Evolutionary conservation across 1,140 invertebrate genomes (phyloP).

Genomic region (Papilio aristodemus): DNA sequence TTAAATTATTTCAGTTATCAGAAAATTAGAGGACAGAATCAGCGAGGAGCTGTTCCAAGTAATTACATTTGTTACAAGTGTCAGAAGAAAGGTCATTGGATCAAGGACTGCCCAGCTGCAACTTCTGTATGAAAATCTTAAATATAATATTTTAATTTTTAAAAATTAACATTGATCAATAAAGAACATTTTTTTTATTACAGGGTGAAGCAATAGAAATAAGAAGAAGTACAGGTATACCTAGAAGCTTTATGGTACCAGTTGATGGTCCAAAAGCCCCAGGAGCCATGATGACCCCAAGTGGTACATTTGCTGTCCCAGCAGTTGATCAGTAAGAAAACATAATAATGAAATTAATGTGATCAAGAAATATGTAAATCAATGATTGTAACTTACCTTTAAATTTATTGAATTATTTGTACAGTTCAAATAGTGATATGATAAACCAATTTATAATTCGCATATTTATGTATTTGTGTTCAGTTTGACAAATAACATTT

Average conservation of each 20-base stretch:
- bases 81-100: constrained; percentile 96
- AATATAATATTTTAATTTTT: background rate
- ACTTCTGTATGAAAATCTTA: constrained; percentile 49
- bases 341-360: background rate
- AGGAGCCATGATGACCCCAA: constrained; percentile 96
- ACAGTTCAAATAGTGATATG: too few relatives aligned
- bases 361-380: too few relatives aligned
- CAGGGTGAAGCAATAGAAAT: constrained; percentile 87
- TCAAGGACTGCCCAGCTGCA: constrained; percentile 93
- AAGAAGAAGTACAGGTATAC: constrained; percentile 98
- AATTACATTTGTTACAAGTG: constrained; percentile 97
- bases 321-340: constrained; percentile 92
- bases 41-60: constrained; percentile 92
- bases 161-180: background rate
- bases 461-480: too few relatives aligned
- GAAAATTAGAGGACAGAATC: constrained; percentile 91
- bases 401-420: too few relatives aligned
- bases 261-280: constrained; percentile 93
- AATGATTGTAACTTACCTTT: too few relatives aligned
- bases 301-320: constrained; percentile 94
- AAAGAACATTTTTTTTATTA: constrained; percentile 43
- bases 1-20: constrained; percentile 85
- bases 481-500: too few relatives aligned
- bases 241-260: constrained; percentile 96
- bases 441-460: too few relatives aligned